Evolutionary conservation across 1,140 invertebrate species (phyloP), one percentile per base, ranked within the genome.

Genomic region (Adoxophyes honmai): DNA sequence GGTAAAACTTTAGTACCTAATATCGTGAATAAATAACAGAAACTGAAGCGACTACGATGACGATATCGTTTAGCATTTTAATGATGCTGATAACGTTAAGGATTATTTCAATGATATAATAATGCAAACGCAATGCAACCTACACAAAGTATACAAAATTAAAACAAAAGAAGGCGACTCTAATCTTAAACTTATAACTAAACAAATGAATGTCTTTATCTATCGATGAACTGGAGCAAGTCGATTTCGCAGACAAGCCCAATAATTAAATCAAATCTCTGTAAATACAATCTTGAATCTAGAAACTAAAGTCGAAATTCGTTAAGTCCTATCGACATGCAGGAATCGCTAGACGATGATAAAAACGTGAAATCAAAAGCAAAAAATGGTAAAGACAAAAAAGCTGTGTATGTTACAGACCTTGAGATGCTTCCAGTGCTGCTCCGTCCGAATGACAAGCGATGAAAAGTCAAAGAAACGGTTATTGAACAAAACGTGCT

Each of bases 351-450:
- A 61, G 34, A 58, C 9, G 33, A 44, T 21, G 33, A 34, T 34
- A 54, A 15, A 42, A 18, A 38, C 16, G n/a, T 33, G 10, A 15
- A 14, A 56, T 11, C 0, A 34, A 42, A 56, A 44, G 36, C 56
- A 51, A 44, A 21, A 34, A 53, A 55, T 63, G 34, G 63, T 14
- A 21, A 14, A 35, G 18, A 51, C 34, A 38, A 48, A 55, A 28
- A 52, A 65, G 48, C 51, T 37, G 70, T 75, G 64, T 74, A 74
- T 68, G 57, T 68, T 86, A 90, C 92, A 89, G 91, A 95, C 94
- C 94, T 95, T 94, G 70, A 94, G 91, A 86, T 94, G 94, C 82
- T 93, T 95, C 94, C 94, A 95, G 84, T 95, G 94, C 94, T 95
- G 91, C 70, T 69, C 73, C 72, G 48, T 77, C 80, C 81, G 62